Base-by-base conservation (phyloP, 2,113 vertebrate genomes). In the Colius striatus region DNA sequence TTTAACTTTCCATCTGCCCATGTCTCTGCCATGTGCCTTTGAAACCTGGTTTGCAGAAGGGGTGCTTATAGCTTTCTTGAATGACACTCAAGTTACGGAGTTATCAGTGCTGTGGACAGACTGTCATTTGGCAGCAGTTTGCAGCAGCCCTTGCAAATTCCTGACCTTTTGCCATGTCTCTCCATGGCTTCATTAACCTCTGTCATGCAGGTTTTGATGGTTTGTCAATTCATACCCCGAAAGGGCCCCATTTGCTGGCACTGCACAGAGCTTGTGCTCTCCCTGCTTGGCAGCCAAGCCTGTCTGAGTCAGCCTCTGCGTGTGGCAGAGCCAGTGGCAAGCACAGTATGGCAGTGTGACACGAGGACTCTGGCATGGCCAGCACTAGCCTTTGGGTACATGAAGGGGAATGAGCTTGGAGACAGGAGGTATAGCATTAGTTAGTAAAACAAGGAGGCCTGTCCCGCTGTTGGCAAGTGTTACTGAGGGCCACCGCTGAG, bases 161-260 rank as follows among this genome's bases (percentile, higher is more conserved):
- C 38, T 73, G 65, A 84, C 54, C 63, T 92, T 93, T 84, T 84
- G 80, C 81, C 0, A 0, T 71, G n/a, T 84, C 43, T 87, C 72
- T 93, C 36, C 19, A 13, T 95, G 88, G 72, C 83, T 94, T 92
- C 78, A 90, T 95, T 94, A 94, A 91, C 90, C 80, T 96, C 94
- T 96, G 72, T 94, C 82, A 9, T 48, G 58, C n/a, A 66, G 51
- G 41, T 71, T 86, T 84, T 93, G 92, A 77, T 95, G 76, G 48
- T 82, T 93, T 92, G 55, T 96, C 91, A 72, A 5, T 82, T 82
- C 13, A 13, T 18, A 9, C 22, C 74, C 22, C 43, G 68, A 85
- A 85, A 45, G 50, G 22, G 27, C 27, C 38, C 13, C 62, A 21
- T 78, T 90, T 76, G 30, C 68, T 79, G 32, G 58, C 2, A 0